Percentiles rank a stretch among this genome's conserved stretches.
Evolutionary conservation across 2,113 vertebrate species (phyloP).

Genomic region (Garra rufa): DNA sequence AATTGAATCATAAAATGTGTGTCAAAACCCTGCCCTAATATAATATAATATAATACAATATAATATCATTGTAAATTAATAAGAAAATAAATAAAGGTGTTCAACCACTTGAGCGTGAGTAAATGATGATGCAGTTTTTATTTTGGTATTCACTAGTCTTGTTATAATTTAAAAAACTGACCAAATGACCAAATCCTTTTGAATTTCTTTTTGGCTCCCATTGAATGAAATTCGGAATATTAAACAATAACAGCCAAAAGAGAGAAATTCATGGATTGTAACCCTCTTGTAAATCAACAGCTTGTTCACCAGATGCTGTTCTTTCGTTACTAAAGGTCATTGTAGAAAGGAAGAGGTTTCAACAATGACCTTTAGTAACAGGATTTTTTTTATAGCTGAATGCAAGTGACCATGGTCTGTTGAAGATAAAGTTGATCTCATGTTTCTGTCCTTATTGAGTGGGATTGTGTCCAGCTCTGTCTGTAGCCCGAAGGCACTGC

Average conservation of each 20-base stretch:
- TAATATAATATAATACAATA: no score
- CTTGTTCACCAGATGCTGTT: constrained; percentile 4
- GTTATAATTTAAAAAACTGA: neutral
- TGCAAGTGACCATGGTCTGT: constrained; percentile 19
- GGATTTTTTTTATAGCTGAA: constrained; percentile 26
- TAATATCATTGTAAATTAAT: no score
- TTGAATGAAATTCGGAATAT: neutral
- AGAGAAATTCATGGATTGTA: neutral
- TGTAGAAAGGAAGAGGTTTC: constrained; percentile 25
- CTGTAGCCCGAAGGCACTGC: constrained; percentile 60
- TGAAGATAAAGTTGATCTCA: constrained; percentile 37
- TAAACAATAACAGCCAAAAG: neutral
- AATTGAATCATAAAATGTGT: no score
- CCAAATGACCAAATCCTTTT: neutral
- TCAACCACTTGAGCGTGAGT: neutral
- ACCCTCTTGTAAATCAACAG: constrained; percentile 18
- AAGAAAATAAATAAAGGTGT: neutral
- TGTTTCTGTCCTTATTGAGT: constrained; percentile 48
- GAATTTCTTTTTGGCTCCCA: neutral
- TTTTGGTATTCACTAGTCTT: neutral
- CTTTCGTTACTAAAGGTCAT: constrained; percentile 22
- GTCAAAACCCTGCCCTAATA: no score
- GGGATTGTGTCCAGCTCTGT: constrained; percentile 34
- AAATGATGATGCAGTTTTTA: neutral
- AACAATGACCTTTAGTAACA: constrained; percentile 32